Conservation (phyloP, 2,113 vertebrate genomes). For the Phycodurus eques region DNA sequence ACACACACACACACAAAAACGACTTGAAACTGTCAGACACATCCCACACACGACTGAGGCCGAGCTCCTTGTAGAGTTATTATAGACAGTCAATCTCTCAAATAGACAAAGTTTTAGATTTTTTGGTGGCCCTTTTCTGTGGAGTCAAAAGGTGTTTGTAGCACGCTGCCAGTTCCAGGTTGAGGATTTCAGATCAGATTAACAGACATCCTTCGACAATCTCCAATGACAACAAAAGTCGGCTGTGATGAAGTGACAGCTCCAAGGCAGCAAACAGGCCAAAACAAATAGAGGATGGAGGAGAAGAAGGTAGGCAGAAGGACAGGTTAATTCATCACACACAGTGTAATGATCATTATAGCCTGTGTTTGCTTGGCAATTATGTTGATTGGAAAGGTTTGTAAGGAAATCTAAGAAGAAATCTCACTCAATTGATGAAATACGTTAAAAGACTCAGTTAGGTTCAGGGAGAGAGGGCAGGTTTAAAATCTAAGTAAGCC, state of each 20-base stretch:
- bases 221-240: conserved; percentile 63
- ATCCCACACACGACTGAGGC: conserved; percentile 18
- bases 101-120: conserved; percentile 30
- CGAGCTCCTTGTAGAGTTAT: conserved; percentile 32
- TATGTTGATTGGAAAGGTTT: background rate
- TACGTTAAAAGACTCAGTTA: background rate
- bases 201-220: conserved; percentile 59
- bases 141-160: conserved; percentile 56
- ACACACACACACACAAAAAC: conserved; percentile 6
- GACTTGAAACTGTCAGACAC: conserved; percentile 29
- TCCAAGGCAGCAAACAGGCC: conserved; percentile 58
- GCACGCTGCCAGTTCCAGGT: conserved; percentile 50
- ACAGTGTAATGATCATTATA: background rate
- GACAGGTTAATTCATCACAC: conserved; percentile 1
- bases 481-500: background rate
- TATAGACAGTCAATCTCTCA: conserved; percentile 45
- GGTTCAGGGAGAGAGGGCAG: background rate
- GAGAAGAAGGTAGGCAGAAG: conserved; percentile 8
- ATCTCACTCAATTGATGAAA: background rate
- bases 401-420: background rate
- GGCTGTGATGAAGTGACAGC: conserved; percentile 69
- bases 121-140: conserved; percentile 9
- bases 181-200: conserved; percentile 65
- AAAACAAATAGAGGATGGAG: conserved; percentile 54
- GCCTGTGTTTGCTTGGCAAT: background rate